A percentile compares a stretch with the other conserved stretches of the same genome.
Evolutionary conservation across 2,113 vertebrate species (phyloP).

Genomic region (Microcebus griseorufus): DNA sequence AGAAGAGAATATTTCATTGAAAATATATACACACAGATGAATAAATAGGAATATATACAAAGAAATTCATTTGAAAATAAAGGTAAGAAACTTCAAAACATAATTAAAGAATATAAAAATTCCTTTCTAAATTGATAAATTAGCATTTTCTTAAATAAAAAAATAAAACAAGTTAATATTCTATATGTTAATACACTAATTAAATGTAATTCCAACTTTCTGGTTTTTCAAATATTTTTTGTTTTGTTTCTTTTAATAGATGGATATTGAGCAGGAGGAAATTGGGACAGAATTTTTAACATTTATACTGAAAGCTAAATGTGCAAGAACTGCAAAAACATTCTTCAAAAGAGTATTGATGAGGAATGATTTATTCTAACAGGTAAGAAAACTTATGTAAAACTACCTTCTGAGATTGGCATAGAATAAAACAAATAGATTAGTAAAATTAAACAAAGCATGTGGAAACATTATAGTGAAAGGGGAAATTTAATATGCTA

Average conservation of each 20-base stretch:
- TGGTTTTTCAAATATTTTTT: background rate
- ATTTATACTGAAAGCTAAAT: background rate
- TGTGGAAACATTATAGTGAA: background rate
- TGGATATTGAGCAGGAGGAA: background rate
- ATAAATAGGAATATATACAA: background rate
- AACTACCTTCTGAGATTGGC: background rate
- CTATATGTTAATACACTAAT: background rate
- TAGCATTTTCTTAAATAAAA: background rate
- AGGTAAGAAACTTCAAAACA: background rate
- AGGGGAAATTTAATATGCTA: background rate
- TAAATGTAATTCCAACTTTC: background rate
- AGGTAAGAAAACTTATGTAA: background rate
- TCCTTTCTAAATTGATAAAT: background rate
- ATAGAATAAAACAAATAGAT: background rate
- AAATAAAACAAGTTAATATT: background rate
- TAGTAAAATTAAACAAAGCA: background rate
- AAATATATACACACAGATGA: background rate
- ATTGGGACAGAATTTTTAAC: background rate
- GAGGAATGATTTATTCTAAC: background rate
- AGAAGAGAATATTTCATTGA: background rate
- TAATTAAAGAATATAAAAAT: background rate
- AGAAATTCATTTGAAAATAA: background rate
- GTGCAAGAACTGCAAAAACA: background rate
- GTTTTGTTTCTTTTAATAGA: background rate
- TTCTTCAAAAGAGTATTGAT: background rate